These are phyloP conservation scores for Paramuricea clavata DNA, from an alignment of 92 coral and sea anemone genomes.

Conservation along the genomic window DNA sequence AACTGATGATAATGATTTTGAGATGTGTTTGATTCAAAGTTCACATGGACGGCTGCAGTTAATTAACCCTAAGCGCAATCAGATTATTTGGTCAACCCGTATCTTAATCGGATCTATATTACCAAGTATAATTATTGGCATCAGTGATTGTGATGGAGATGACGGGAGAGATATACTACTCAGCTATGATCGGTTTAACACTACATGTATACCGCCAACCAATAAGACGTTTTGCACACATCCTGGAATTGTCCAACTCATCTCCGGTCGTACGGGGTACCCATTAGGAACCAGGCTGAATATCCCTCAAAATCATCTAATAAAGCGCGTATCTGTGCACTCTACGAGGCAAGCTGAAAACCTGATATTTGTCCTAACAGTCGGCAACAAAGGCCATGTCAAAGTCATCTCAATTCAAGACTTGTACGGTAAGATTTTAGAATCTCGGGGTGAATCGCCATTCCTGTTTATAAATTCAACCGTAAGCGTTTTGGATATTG, in stretches of 20 bases:
- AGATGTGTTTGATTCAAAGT: conserved; percentile 41
- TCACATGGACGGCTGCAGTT: conserved; percentile 31
- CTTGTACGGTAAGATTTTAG: conserved; percentile 21
- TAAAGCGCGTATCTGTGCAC: conserved; percentile 30
- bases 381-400: conserved; percentile 41
- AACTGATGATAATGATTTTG: background rate
- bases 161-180: conserved; percentile 21
- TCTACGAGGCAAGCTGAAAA: conserved; percentile 24
- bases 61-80: conserved; percentile 20
- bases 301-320: conserved; percentile 38
- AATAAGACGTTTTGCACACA: background rate
- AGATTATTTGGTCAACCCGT: conserved; percentile 31
- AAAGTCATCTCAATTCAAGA: conserved; percentile 37
- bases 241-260: conserved; percentile 23
- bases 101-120: conserved; percentile 36
- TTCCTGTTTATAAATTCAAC: conserved; percentile 27
- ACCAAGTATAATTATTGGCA: conserved; percentile 32
- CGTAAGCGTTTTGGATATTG: conserved; percentile 2
- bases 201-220: background rate
- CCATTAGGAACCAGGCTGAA: conserved; percentile 11
- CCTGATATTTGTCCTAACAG: conserved; percentile 30
- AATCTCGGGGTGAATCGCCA: background rate
- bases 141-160: conserved; percentile 50
- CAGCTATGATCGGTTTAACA: conserved; percentile 24
- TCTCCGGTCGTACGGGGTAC: conserved; percentile 40